Conservation (phyloP, 2,113 vertebrate genomes). For the Cheirogaleus medius region DNA sequence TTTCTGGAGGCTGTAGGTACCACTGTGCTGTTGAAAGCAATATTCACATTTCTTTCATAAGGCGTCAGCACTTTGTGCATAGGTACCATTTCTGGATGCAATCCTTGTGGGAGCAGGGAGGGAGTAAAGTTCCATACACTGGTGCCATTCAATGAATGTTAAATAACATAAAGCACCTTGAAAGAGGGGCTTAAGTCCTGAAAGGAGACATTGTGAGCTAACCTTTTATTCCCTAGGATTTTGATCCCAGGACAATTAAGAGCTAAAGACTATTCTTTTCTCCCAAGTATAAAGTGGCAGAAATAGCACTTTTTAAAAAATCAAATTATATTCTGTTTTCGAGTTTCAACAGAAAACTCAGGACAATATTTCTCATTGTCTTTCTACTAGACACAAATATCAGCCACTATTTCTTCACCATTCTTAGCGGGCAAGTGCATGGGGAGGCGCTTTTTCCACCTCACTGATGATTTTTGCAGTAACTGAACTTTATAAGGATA, state of each 20-base stretch:
- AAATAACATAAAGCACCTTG: not conserved
- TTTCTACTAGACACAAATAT: not conserved
- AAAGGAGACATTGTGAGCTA: not conserved
- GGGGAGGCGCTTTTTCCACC: not conserved
- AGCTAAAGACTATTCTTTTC: not conserved
- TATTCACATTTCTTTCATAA: not conserved
- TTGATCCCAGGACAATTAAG: not conserved
- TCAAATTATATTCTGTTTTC: constrained; percentile 38
- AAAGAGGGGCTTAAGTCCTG: not conserved
- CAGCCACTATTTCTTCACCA: not conserved
- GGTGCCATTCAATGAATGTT: not conserved
- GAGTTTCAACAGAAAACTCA: not conserved
- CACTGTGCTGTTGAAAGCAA: not conserved
- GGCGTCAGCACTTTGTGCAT: not conserved
- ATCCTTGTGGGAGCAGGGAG: not conserved
- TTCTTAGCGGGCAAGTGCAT: not conserved
- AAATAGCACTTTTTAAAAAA: not conserved
- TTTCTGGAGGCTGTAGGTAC: not conserved
- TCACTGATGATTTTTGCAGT: constrained; percentile 58
- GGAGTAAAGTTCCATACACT: not conserved
- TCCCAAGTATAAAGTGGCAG: not conserved
- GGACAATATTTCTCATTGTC: not conserved
- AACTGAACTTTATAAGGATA: constrained; percentile 12
- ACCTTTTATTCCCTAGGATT: not conserved
- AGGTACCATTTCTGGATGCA: not conserved